Conservation (phyloP, 2,797 vertebrate species). For the Alosa sapidissima region DNA sequence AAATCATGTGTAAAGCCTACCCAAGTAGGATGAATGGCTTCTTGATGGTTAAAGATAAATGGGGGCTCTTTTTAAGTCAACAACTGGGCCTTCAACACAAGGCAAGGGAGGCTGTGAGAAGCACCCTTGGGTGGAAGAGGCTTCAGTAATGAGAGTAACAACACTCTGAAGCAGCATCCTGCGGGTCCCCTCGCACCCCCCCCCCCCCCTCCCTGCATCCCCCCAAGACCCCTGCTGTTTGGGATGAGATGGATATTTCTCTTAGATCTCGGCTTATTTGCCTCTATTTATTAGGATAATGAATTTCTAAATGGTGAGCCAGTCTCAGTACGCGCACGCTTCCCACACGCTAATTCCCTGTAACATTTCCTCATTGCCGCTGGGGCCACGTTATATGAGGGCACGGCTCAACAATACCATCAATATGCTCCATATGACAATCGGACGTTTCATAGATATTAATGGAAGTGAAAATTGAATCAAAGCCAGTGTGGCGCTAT, state of each 20-base stretch:
- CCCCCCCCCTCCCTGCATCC: background rate
- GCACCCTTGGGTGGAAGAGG: conserved; percentile 51
- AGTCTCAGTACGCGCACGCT: conserved; percentile 68
- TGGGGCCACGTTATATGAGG: conserved; percentile 74
- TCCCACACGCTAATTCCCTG: conserved; percentile 75
- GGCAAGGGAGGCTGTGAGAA: conserved; percentile 49
- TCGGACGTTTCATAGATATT: conserved; percentile 81
- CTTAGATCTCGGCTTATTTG: conserved; percentile 63
- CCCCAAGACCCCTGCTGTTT: conserved; percentile 34
- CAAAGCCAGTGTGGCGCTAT: conserved; percentile 76
- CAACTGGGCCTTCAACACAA: conserved; percentile 55
- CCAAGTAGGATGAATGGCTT: conserved; percentile 34
- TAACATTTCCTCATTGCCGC: conserved; percentile 74
- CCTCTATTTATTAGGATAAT: conserved; percentile 79
- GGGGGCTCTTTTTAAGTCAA: conserved; percentile 58
- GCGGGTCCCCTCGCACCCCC: conserved; percentile 25
- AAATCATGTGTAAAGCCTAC: background rate
- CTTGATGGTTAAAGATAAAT: conserved; percentile 53
- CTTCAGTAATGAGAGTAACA: conserved; percentile 55
- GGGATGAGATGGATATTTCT: conserved; percentile 61
- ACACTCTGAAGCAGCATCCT: conserved; percentile 50
- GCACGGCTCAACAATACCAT: conserved; percentile 73
- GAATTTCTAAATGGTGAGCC: conserved; percentile 73
- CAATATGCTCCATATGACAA: conserved; percentile 77
- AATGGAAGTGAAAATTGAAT: conserved; percentile 81